These are phyloP conservation scores for Acanthurus tractus DNA, from an alignment of 2,797 vertebrate genomes.

Conservation along the genomic window DNA sequence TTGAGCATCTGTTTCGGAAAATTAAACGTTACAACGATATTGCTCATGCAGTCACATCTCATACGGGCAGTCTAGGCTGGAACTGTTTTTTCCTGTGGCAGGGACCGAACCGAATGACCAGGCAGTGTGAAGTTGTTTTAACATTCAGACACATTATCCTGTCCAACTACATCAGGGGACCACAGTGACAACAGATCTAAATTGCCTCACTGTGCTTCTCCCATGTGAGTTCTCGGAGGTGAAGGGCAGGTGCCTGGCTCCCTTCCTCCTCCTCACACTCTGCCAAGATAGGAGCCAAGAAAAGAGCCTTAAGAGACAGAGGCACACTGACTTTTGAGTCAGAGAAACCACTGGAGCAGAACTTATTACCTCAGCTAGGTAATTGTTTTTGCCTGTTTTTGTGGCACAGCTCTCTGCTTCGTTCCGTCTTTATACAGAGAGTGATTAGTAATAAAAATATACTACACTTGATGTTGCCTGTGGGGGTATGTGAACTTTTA, in stretches of 20 bases:
- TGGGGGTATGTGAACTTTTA: constrained; percentile 65
- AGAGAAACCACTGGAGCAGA: constrained; percentile 68
- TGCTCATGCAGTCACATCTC: constrained; percentile 26
- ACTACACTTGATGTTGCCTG: constrained; percentile 50
- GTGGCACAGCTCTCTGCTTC: constrained; percentile 8
- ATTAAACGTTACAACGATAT: constrained; percentile 46
- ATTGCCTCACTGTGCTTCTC: constrained; percentile 61
- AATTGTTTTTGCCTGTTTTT: constrained; percentile 33
- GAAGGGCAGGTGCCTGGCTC: constrained; percentile 60
- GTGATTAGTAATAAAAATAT: constrained; percentile 67
- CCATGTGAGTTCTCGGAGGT: constrained; percentile 46
- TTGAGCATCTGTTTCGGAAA: constrained; percentile 56
- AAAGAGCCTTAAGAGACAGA: constrained; percentile 50
- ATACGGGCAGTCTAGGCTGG: neutral
- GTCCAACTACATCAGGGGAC: constrained; percentile 39
- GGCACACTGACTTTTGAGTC: constrained; percentile 65
- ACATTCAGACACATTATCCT: constrained; percentile 54
- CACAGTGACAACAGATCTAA: constrained; percentile 61
- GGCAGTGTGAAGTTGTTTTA: constrained; percentile 47
- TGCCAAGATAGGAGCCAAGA: constrained; percentile 60
- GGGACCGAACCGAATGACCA: constrained; percentile 15
- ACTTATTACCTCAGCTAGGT: constrained; percentile 65
- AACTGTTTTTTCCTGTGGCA: constrained; percentile 38
- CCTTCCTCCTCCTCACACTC: constrained; percentile 39
- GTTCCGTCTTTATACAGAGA: constrained; percentile 20